Conservation (phyloP, 2,113 vertebrate genomes). For the Corythaeola cristata region DNA sequence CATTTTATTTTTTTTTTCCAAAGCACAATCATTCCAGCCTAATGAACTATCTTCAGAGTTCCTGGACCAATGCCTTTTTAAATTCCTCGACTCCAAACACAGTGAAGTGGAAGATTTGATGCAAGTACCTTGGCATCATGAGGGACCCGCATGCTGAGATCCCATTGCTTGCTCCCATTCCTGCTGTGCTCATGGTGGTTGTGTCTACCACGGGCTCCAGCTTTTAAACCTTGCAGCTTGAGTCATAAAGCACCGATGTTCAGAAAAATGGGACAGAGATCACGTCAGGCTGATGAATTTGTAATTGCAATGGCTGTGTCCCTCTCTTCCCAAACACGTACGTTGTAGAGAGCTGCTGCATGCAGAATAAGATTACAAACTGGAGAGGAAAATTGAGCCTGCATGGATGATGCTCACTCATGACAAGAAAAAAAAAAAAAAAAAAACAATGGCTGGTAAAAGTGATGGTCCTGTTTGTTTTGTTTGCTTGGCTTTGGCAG, state of each 20-base stretch:
- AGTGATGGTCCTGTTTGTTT: neutral
- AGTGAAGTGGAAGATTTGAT: neutral
- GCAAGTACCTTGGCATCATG: neutral
- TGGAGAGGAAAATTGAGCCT: neutral
- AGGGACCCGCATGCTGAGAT: too few relatives aligned
- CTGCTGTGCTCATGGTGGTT: too few relatives aligned
- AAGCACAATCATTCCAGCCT: neutral
- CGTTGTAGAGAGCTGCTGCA: accelerated
- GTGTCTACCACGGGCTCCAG: neutral
- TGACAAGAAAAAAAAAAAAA: neutral
- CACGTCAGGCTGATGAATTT: neutral
- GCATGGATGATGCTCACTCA: neutral
- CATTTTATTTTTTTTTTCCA: accelerated
- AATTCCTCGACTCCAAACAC: neutral
- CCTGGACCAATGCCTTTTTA: neutral
- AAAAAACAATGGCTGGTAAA: neutral
- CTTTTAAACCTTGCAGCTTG: neutral
- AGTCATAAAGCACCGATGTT: neutral
- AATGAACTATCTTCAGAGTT: neutral
- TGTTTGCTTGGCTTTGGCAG: neutral
- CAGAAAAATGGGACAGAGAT: neutral
- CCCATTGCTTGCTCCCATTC: neutral
- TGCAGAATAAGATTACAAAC: neutral
- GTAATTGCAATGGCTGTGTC: neutral
- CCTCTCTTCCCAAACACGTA: neutral